Conservation (phyloP, 2,888 invertebrate species). For the Mythimna vitellina region DNA sequence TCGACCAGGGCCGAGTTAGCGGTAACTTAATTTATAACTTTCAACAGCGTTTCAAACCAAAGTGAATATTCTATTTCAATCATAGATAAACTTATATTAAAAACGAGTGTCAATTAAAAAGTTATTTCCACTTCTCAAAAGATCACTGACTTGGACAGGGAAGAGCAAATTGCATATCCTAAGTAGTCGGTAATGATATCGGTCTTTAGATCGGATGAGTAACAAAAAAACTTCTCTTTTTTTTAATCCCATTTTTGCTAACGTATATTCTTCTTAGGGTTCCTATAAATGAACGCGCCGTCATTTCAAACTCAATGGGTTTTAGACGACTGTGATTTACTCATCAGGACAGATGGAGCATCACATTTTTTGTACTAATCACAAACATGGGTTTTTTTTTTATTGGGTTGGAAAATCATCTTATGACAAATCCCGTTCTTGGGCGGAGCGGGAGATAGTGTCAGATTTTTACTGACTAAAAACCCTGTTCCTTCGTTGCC, state of each 20-base stretch:
- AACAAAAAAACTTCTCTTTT: background rate
- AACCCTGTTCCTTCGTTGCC: no score
- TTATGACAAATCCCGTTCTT: no score
- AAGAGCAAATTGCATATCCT: slow-evolving; percentile 17
- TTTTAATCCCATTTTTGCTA: background rate
- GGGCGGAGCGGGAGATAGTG: no score
- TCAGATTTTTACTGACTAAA: no score
- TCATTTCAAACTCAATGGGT: slow-evolving; percentile 8
- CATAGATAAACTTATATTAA: slow-evolving; percentile 8
- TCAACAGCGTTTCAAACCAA: slow-evolving; percentile 20
- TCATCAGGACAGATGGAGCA: background rate
- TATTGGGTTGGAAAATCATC: no score
- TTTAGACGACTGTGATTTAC: background rate
- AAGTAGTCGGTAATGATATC: no score
- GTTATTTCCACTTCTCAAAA: slow-evolving; percentile 19
- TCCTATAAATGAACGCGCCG: background rate
- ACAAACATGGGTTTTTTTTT: no score
- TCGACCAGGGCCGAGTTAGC: background rate
- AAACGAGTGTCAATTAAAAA: slow-evolving; percentile 18
- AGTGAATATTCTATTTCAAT: slow-evolving; percentile 11
- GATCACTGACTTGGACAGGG: slow-evolving; percentile 12
- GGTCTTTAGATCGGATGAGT: background rate
- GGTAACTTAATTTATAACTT: slow-evolving; percentile 10
- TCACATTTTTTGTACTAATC: background rate
- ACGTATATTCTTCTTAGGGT: background rate